These are phyloP conservation scores for Helobdella robusta DNA, from an alignment of 2,888 invertebrate species.

Conservation along the genomic window DNA sequence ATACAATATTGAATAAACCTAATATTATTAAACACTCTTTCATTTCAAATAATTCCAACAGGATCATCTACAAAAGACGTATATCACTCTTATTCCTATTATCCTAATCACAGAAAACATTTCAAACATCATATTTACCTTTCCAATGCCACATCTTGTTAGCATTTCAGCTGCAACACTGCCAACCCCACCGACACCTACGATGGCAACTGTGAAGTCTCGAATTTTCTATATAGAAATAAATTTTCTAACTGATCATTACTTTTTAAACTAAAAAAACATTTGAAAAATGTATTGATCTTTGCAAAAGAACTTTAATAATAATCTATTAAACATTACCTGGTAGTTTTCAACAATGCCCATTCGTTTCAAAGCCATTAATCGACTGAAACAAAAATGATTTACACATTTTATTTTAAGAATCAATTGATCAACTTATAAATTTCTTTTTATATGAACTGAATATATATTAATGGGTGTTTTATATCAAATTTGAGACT, in stretches of 20 bases:
- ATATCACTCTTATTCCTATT: no score
- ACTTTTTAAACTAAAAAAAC: neutral
- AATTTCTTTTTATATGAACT: no score
- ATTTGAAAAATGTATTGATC: neutral
- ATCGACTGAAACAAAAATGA: slow-evolving; percentile 55
- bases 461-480: no score
- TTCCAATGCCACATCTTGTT: slow-evolving; percentile 93
- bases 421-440: no score
- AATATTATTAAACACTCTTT: no score
- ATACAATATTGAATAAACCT: no score
- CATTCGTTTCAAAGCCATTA: slow-evolving; percentile 97
- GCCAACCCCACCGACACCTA: slow-evolving; percentile 98
- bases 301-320: neutral
- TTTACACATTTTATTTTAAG: neutral
- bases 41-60: no score
- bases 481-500: no score
- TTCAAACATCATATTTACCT: no score
- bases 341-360: slow-evolving; percentile 97
- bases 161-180: slow-evolving; percentile 99
- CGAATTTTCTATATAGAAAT: slow-evolving; percentile 56
- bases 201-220: slow-evolving; percentile 77
- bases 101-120: no score
- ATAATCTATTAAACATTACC: slow-evolving; percentile 40
- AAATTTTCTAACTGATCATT: neutral
- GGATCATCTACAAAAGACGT: no score